A percentile compares a stretch with the other conserved stretches of the same genome.
phyloP scores from a whole-genome alignment of 2,888 invertebrate species.

The Macrophya alboannulata region DNA sequence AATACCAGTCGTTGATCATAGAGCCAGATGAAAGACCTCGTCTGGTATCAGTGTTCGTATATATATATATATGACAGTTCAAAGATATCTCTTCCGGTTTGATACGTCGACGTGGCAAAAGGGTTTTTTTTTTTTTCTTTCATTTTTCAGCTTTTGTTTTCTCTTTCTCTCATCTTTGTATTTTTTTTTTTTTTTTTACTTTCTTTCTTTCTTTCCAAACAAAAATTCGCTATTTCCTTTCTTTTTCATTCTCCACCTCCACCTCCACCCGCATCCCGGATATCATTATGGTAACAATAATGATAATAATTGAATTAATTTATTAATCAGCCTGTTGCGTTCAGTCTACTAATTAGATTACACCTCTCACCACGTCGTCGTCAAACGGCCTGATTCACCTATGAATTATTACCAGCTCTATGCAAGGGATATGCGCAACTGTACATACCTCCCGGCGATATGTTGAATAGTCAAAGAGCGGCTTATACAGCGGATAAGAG shows the following conservation, averaged over 20 bases:
- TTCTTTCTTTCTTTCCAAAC: background rate
- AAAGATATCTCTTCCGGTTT: background rate
- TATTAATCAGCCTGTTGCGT: background rate
- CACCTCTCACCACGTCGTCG: background rate
- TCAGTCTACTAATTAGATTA: background rate
- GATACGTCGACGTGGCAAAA: background rate
- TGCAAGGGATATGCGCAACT: constrained; percentile 41
- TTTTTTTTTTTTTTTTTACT: background rate
- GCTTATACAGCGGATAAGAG: background rate
- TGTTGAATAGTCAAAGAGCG: constrained; percentile 34
- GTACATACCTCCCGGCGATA: constrained; percentile 2
- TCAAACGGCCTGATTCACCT: constrained; percentile 7
- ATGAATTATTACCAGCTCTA: constrained; percentile 43
- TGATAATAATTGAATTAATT: background rate
- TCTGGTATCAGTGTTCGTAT: background rate
- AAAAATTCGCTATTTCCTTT: background rate
- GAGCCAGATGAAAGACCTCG: background rate
- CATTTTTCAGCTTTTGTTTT: background rate
- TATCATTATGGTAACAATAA: background rate
- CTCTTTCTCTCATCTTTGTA: no score
- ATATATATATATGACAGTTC: no score
- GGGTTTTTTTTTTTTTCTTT: background rate
- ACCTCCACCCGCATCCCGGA: background rate
- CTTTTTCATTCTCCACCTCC: background rate
- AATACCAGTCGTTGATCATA: background rate